Percentiles rank a stretch among this genome's conserved stretches.
phyloP scores from a whole-genome alignment of 2,113 vertebrate species.

The Bettongia penicillata region DNA sequence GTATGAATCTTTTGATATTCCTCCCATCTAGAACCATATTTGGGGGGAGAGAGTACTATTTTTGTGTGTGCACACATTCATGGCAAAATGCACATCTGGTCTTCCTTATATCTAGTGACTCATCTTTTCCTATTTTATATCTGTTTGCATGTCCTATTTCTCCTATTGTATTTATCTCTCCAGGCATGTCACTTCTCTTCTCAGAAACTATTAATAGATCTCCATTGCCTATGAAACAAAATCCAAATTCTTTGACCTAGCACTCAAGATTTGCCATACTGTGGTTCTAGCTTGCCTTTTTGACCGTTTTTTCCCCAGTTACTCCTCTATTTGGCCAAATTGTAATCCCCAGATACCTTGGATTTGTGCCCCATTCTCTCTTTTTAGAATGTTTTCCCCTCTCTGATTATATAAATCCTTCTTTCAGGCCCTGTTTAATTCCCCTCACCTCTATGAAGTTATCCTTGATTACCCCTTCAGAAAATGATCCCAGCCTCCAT shows the following conservation, averaged over 20 bases:
- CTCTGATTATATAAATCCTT: not conserved
- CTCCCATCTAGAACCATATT: not conserved
- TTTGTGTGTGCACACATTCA: not conserved
- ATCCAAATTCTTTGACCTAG: not conserved
- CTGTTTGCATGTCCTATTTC: not conserved
- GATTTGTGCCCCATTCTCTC: not conserved
- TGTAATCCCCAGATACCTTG: not conserved
- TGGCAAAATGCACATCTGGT: not conserved
- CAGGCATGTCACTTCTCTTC: not conserved
- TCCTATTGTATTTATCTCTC: not conserved
- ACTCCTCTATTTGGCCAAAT: not conserved
- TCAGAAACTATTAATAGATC: not conserved
- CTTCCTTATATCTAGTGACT: not conserved
- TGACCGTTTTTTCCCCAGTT: not conserved
- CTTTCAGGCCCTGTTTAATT: not conserved
- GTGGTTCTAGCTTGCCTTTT: not conserved
- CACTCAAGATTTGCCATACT: not conserved
- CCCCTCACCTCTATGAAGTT: not conserved
- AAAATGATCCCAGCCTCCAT: not conserved
- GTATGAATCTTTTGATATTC: not conserved
- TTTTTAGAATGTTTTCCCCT: not conserved
- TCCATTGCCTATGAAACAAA: not conserved
- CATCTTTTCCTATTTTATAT: not conserved
- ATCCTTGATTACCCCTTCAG: not conserved
- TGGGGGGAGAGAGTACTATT: too few relatives aligned